Evolutionary conservation across 1,140 invertebrate genomes (phyloP), one percentile per base, ranked within the genome.

Genomic region (Drosophila parvula): DNA sequence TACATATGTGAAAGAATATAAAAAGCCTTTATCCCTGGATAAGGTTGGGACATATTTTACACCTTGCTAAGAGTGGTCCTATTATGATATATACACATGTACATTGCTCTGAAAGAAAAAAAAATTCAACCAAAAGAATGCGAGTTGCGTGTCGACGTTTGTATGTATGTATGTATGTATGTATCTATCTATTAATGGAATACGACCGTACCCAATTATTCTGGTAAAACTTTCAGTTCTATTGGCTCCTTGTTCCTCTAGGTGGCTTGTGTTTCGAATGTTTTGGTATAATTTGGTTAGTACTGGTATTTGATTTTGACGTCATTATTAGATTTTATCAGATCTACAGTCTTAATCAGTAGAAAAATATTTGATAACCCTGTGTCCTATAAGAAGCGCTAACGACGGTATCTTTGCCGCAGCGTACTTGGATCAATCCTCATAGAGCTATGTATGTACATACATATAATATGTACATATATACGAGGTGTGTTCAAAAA

Each of bases 161-260:
- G 22, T 22, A 22, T 22, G 22, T 22, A 22, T 22, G 22, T 22
- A 22, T 22, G 22, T 22, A 3, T 22, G 22, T 22, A 22, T 22
- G 30, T 60, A 32, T 62, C 30, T 38, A 40, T 61, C 61, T 63
- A 63, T 63, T 63, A 43, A 60, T 63, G 55, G 55, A 63, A 60
- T n/a, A 34, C 36, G 12, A 56, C 41, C 34, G 32, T 40, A 61
- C 59, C 36, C 58, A 34, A 22, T 41, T 28, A 28, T 36, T 63
- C 16, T 59, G 16, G 59, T 61, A 38, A 59, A 63, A 43, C 16
- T 34, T 18, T 53, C 30, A 10, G 12, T 57, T 38, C 3, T 10
- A 8, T 38, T 28, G 5, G 11, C 27, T 28, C 45, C 3, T 34
- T 16, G 48, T 16, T 51, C 32, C 6, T 18, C 8, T 18, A 14